Conservation (phyloP, 1,140 invertebrate genomes). For the Cotesia typhae region DNA sequence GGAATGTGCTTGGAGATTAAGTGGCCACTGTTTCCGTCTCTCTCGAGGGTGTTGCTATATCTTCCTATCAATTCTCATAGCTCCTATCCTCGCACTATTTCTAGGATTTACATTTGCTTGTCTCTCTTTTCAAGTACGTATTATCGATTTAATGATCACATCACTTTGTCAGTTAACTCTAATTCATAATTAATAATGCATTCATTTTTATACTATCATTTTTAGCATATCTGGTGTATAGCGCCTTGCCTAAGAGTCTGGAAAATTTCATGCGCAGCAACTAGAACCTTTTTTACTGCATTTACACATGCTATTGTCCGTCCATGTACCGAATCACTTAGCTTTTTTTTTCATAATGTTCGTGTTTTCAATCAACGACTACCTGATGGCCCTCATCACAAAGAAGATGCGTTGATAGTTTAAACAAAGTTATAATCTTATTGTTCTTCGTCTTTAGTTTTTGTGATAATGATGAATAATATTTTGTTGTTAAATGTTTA, state of each 20-base stretch:
- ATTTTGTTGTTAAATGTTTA: too few species aligned
- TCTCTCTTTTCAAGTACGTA: constrained; percentile 75
- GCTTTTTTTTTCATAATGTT: constrained; percentile 73
- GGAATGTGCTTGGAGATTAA: constrained; percentile 79
- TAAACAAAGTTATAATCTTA: constrained; percentile 45
- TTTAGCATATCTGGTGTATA: constrained; percentile 78
- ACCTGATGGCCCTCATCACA: constrained; percentile 56
- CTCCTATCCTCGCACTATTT: constrained; percentile 73
- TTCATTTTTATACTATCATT: constrained; percentile 40
- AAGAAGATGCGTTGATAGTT: constrained; percentile 66
- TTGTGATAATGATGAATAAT: background rate
- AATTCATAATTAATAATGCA: too few species aligned
- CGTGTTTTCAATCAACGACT: constrained; percentile 69
- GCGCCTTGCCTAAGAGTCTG: constrained; percentile 72
- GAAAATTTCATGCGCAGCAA: constrained; percentile 74
- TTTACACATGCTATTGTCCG: constrained; percentile 71
- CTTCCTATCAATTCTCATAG: constrained; percentile 72
- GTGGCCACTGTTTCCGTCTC: constrained; percentile 74
- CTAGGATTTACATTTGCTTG: constrained; percentile 79
- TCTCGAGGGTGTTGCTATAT: constrained; percentile 78
- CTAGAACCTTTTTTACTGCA: constrained; percentile 68
- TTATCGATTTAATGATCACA: background rate
- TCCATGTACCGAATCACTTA: constrained; percentile 71
- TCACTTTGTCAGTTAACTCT: too few species aligned
- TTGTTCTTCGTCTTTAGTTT: background rate